Percentiles rank a stretch among this genome's conserved stretches.
These are phyloP conservation scores for Automeris io DNA, from an alignment of 2,888 invertebrate species.

Conservation along the genomic window DNA sequence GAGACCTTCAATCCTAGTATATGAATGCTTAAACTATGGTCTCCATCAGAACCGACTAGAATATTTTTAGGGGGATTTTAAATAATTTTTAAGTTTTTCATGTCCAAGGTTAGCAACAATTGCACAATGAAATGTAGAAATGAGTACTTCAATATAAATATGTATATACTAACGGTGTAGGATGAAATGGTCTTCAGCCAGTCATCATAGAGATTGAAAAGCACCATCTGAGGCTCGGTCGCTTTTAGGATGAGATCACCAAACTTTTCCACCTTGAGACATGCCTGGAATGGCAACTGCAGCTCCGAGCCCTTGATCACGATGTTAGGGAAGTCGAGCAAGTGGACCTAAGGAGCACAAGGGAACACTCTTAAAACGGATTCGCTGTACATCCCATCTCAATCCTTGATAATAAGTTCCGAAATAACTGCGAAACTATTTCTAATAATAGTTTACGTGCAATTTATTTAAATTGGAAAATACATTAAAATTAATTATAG, in stretches of 20 bases:
- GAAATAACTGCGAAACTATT: too few species aligned
- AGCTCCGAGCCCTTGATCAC: conserved; percentile 99
- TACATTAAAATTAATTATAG: too few species aligned
- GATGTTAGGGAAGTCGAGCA: conserved; percentile 99
- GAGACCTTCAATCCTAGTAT: too few species aligned
- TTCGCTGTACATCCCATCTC: too few species aligned
- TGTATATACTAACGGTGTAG: conserved; percentile 84
- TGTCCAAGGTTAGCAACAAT: too few species aligned
- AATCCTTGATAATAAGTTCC: too few species aligned
- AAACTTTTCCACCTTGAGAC: conserved; percentile 99
- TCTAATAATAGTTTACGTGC: not conserved
- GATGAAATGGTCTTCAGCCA: conserved; percentile 99
- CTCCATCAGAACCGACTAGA: too few species aligned
- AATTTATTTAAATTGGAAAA: not conserved
- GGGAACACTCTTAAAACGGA: too few species aligned
- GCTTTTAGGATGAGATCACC: conserved; percentile 99
- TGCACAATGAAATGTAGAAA: too few species aligned
- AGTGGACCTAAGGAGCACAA: conserved; percentile 89
- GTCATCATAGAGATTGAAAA: conserved; percentile 99
- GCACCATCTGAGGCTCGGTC: conserved; percentile 99
- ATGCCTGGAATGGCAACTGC: conserved; percentile 99
- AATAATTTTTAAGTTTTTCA: too few species aligned
- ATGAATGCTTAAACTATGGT: too few species aligned
- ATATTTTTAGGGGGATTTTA: too few species aligned
- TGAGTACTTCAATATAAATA: not conserved